Conservation (phyloP, 2,888 invertebrate genomes). For the Caenorhabditis macrosperma region DNA sequence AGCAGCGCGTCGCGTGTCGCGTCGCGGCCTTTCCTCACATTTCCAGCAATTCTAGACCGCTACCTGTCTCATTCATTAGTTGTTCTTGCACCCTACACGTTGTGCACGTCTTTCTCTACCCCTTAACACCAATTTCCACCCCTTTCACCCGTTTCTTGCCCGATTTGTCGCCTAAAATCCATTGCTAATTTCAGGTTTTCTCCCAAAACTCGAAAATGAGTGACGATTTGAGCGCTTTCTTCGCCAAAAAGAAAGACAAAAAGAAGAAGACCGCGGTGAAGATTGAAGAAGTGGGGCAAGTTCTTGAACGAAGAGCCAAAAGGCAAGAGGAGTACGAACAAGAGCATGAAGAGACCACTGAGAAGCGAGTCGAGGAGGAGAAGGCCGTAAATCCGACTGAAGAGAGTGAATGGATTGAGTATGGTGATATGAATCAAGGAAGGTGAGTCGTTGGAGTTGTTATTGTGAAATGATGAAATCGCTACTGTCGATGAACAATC, state of each 20-base stretch:
- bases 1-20: constrained; percentile 34
- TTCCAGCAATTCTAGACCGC: constrained; percentile 27
- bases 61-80: constrained; percentile 4
- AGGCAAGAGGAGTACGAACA: constrained; percentile 68
- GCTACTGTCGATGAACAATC: too few relatives aligned
- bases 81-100: background rate
- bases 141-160: too few relatives aligned
- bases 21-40: constrained; percentile 13
- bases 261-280: constrained; percentile 74
- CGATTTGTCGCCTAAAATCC: background rate
- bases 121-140: too few relatives aligned
- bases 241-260: constrained; percentile 78
- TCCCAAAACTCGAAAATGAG: constrained; percentile 59
- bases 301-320: constrained; percentile 70
- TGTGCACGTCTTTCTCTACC: too few relatives aligned
- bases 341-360: constrained; percentile 50
- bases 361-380: constrained; percentile 57
- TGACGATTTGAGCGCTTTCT: constrained; percentile 75
- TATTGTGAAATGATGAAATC: background rate
- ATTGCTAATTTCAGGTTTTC: background rate
- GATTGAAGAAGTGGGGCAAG: constrained; percentile 75
- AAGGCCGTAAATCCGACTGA: constrained; percentile 51
- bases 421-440: constrained; percentile 62
- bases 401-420: constrained; percentile 74
- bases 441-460: constrained; percentile 35